A percentile compares a stretch with the other conserved stretches of the same genome.
These are phyloP conservation scores for Drosophila ezoana DNA, from an alignment of 2,888 invertebrate species.

Conservation along the genomic window DNA sequence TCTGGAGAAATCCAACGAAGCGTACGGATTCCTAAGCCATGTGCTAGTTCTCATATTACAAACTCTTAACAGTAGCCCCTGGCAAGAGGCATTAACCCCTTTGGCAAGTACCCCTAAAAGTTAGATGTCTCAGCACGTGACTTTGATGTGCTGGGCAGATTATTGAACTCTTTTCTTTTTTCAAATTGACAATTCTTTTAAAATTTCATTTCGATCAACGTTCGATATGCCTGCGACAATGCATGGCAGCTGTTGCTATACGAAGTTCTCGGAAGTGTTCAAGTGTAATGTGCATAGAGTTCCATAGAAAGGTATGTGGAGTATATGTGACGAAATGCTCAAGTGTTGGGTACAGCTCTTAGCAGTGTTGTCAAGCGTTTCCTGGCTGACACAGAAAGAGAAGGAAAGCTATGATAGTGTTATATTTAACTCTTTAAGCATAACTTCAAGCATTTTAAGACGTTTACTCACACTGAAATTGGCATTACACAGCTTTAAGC, in stretches of 20 bases:
- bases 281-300: slow-evolving; percentile 23
- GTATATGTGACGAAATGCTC: slow-evolving; percentile 8
- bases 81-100: slow-evolving; percentile 51
- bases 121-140: slow-evolving; percentile 48
- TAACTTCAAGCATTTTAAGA: not conserved
- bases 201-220: slow-evolving; percentile 31
- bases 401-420: too few relatives aligned
- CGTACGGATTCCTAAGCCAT: slow-evolving; percentile 46
- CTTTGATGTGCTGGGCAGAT: slow-evolving; percentile 49
- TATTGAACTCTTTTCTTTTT: slow-evolving; percentile 43
- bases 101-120: slow-evolving; percentile 22
- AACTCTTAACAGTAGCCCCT: slow-evolving; percentile 29
- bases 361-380: not conserved
- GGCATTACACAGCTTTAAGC: not conserved
- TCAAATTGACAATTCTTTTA: slow-evolving; percentile 6
- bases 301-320: slow-evolving; percentile 24
- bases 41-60: slow-evolving; percentile 54
- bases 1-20: slow-evolving; percentile 20
- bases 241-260: slow-evolving; percentile 30
- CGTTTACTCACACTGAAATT: not conserved
- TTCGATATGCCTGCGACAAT: slow-evolving; percentile 24
- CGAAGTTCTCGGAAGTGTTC: slow-evolving; percentile 43
- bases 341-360: not conserved
- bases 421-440: not conserved
- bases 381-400: not conserved